These are phyloP conservation scores for Rhinoraja longicauda DNA, from an alignment of 2,797 vertebrate genomes.

Conservation along the genomic window DNA sequence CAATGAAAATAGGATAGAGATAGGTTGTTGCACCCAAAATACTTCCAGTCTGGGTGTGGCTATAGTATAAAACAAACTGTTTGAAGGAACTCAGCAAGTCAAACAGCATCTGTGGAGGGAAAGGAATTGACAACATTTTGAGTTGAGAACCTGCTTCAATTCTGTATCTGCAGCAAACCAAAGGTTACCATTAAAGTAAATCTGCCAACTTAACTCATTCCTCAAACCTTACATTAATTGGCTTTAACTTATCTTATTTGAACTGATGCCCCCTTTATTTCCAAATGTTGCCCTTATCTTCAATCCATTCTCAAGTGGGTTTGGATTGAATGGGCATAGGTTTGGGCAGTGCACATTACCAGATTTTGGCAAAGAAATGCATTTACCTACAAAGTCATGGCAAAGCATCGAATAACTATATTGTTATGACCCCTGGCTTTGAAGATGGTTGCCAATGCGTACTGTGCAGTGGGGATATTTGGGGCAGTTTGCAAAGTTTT, in stretches of 20 bases:
- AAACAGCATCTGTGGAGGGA: too few relatives aligned
- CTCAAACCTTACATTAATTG: neutral
- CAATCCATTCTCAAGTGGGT: neutral
- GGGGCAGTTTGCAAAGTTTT: too few relatives aligned
- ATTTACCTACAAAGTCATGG: too few relatives aligned
- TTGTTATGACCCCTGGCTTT: too few relatives aligned
- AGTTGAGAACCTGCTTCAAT: too few relatives aligned
- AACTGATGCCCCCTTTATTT: neutral
- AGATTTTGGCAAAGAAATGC: neutral
- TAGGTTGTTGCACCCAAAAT: neutral
- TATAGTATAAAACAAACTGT: too few relatives aligned
- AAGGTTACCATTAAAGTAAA: neutral
- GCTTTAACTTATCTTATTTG: neutral
- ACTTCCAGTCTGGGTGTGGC: neutral
- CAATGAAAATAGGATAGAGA: neutral
- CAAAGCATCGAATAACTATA: too few relatives aligned
- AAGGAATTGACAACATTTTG: too few relatives aligned
- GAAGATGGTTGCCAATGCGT: too few relatives aligned
- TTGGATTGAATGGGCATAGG: neutral
- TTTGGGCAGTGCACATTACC: neutral
- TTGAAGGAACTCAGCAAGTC: too few relatives aligned
- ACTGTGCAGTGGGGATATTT: too few relatives aligned
- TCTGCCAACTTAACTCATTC: neutral
- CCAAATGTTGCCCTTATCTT: neutral
- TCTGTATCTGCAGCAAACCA: neutral